These are phyloP conservation scores for Spatulosminthurus flaviceps DNA, from an alignment of 2,888 invertebrate species.

Conservation along the genomic window DNA sequence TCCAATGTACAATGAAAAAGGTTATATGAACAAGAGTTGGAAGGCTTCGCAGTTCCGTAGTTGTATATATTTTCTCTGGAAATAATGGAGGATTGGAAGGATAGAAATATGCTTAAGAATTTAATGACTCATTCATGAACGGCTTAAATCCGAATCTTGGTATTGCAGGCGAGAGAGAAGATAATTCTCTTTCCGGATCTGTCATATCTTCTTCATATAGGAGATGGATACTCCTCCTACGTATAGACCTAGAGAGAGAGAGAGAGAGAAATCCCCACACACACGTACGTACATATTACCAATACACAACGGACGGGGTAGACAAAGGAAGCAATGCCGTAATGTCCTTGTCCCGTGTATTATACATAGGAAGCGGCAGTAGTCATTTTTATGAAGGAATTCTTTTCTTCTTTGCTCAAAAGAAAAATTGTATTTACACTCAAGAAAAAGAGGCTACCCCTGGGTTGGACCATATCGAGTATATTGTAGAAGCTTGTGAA, in stretches of 20 bases:
- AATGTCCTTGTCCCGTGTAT: background rate
- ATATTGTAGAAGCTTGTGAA: background rate
- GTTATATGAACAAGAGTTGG: too few species aligned
- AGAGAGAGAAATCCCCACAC: too few species aligned
- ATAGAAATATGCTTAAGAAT: slow-evolving; percentile 13
- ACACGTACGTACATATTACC: too few species aligned
- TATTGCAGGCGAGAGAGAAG: slow-evolving; percentile 9
- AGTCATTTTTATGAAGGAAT: background rate
- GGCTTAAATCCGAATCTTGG: slow-evolving; percentile 13
- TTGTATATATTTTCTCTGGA: too few species aligned
- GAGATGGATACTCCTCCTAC: background rate
- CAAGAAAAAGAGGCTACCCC: background rate
- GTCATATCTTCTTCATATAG: background rate
- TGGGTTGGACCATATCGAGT: background rate
- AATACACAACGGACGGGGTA: too few species aligned
- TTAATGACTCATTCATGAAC: slow-evolving; percentile 14
- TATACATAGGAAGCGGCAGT: background rate
- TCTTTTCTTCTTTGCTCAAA: background rate
- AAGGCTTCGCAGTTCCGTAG: too few species aligned
- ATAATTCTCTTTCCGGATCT: slow-evolving; percentile 4
- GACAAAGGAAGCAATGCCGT: too few species aligned
- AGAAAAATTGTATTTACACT: slow-evolving; percentile 18
- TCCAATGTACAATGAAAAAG: too few species aligned
- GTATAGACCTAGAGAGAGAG: too few species aligned
- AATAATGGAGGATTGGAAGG: background rate